A percentile compares a stretch with the other conserved stretches of the same genome.
Conservation (phyloP, 2,797 vertebrate species). For the Parambassis ranga region DNA sequence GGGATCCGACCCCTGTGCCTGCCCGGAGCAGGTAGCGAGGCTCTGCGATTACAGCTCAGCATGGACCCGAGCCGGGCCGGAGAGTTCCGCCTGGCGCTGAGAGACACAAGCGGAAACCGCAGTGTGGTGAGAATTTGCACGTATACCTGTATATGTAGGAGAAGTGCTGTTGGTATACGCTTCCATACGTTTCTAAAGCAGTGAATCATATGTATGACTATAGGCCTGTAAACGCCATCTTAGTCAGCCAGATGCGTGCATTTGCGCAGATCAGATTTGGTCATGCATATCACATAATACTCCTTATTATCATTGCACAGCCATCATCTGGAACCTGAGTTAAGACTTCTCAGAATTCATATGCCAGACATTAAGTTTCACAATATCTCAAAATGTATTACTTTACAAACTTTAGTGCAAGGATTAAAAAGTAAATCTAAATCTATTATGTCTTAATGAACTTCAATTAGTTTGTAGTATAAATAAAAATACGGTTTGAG, state of each 20-base stretch:
- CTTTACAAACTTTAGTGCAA: no score
- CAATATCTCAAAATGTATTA: no score
- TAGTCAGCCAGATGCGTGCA: background rate
- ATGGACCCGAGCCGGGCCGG: constrained; percentile 84
- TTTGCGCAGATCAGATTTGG: background rate
- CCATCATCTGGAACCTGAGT: no score
- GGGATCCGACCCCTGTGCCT: constrained; percentile 73
- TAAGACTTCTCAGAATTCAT: no score
- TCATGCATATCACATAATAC: background rate
- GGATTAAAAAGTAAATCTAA: no score
- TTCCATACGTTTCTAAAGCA: background rate
- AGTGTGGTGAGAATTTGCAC: constrained; percentile 71
- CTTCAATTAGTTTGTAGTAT: no score
- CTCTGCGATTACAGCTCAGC: constrained; percentile 87
- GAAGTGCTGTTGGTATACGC: background rate
- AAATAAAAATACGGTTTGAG: background rate
- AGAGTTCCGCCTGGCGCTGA: constrained; percentile 84
- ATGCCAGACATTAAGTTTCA: no score
- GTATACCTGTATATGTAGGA: constrained; percentile 3
- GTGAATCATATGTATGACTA: background rate
- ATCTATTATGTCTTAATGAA: no score
- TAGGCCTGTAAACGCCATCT: constrained; percentile 42
- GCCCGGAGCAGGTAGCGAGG: constrained; percentile 73
- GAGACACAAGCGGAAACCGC: constrained; percentile 76
- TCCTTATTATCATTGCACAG: no score